These are phyloP conservation scores for Cepphus grylle DNA, from an alignment of 2,113 vertebrate species.

Conservation along the genomic window DNA sequence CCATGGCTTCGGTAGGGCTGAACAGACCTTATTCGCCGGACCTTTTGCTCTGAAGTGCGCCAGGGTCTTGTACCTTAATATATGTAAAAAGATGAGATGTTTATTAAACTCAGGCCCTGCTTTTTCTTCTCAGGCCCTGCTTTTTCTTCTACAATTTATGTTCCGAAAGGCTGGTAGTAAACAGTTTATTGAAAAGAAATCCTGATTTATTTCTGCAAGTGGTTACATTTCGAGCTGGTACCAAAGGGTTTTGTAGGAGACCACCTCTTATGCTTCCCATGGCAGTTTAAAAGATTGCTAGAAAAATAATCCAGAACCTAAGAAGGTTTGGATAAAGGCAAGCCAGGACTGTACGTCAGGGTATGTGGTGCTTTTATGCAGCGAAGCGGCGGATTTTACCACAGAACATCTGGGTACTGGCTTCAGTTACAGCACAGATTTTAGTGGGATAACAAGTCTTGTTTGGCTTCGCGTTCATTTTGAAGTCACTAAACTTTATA, in stretches of 20 bases:
- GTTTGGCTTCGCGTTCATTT: constrained; percentile 33
- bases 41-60: background rate
- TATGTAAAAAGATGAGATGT: background rate
- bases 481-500: constrained; percentile 39
- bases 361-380: background rate
- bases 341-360: background rate
- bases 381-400: constrained; percentile 9
- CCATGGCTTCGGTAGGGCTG: fast-evolving
- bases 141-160: background rate
- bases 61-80: background rate
- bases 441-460: constrained; percentile 44
- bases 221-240: constrained; percentile 6
- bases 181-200: constrained; percentile 51
- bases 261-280: constrained; percentile 25
- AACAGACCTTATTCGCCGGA: background rate
- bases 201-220: constrained; percentile 43
- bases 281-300: constrained; percentile 39
- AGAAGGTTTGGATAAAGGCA: background rate
- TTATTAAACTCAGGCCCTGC: constrained; percentile 22
- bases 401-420: constrained; percentile 57
- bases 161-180: background rate
- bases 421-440: constrained; percentile 53
- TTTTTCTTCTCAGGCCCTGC: background rate
- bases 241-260: background rate
- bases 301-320: constrained; percentile 41